Conservation (phyloP, 2,888 invertebrate species). For the Dascillus cervinus region DNA sequence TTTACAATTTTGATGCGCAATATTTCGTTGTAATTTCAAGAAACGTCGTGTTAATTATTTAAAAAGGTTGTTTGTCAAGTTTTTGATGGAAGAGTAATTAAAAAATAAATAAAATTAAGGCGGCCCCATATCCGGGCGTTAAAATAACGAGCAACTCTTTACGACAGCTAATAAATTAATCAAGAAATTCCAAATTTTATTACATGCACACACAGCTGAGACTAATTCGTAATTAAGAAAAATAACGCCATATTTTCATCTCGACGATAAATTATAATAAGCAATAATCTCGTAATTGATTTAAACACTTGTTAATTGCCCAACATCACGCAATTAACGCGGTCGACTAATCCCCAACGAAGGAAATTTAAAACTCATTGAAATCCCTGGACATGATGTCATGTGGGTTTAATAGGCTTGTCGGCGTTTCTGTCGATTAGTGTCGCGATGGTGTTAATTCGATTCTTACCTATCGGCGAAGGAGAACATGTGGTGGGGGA, state of each 20-base stretch:
- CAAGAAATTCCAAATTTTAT: too few species aligned
- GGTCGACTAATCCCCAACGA: constrained; percentile 31
- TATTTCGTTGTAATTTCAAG: too few species aligned
- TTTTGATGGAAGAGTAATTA: constrained; percentile 7
- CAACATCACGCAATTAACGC: constrained; percentile 36
- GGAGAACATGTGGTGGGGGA: constrained; percentile 61
- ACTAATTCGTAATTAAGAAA: too few species aligned
- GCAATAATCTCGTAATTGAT: constrained; percentile 32
- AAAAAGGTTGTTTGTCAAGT: too few species aligned
- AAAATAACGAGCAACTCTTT: constrained; percentile 4
- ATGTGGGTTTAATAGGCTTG: constrained; percentile 33
- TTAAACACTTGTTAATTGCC: constrained; percentile 39
- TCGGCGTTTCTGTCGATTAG: constrained; percentile 22
- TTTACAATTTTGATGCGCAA: too few species aligned
- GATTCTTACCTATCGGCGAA: constrained; percentile 52
- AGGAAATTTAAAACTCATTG: constrained; percentile 20
- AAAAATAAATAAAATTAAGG: constrained; percentile 6
- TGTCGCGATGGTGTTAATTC: constrained; percentile 12
- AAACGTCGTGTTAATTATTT: too few species aligned
- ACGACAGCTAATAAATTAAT: constrained; percentile 7
- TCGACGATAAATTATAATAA: too few species aligned
- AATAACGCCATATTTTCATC: too few species aligned
- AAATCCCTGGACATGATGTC: constrained; percentile 34
- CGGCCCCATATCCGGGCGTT: constrained; percentile 6
- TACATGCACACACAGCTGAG: too few species aligned